These are phyloP conservation scores for Emys orbicularis DNA, from an alignment of 2,797 vertebrate genomes.

Conservation along the genomic window DNA sequence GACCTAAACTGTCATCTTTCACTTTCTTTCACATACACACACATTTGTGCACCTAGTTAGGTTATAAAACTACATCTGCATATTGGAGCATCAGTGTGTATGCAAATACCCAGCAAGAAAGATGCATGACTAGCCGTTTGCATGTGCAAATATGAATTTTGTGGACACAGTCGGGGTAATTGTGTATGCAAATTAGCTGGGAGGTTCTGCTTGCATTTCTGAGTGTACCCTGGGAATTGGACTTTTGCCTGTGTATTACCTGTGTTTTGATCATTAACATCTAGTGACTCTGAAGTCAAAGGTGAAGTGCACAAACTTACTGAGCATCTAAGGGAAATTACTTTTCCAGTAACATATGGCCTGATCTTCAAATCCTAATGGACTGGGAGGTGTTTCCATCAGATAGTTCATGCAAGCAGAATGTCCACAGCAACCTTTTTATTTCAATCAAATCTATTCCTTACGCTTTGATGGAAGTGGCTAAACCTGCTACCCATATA, in stretches of 20 bases:
- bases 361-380: conserved; percentile 12
- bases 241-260: neutral
- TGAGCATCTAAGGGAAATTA: neutral
- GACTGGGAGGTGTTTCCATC: neutral
- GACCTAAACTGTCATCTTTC: neutral
- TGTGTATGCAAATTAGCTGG: rapidly evolving
- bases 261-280: neutral
- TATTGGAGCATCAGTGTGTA: neutral
- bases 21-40: neutral
- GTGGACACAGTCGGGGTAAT: rapidly evolving
- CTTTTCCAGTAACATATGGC: neutral
- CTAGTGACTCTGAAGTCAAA: neutral
- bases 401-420: neutral
- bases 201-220: neutral
- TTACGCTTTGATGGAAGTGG: neutral
- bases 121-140: neutral
- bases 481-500: neutral
- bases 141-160: neutral
- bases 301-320: neutral
- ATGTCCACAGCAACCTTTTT: neutral
- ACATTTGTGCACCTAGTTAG: neutral
- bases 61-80: neutral
- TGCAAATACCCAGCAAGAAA: neutral
- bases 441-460: neutral
- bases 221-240: neutral